A percentile compares a stretch with the other conserved stretches of the same genome.
Evolutionary conservation across 2,888 invertebrate genomes (phyloP).

Genomic region (Adelphocoris suturalis): DNA sequence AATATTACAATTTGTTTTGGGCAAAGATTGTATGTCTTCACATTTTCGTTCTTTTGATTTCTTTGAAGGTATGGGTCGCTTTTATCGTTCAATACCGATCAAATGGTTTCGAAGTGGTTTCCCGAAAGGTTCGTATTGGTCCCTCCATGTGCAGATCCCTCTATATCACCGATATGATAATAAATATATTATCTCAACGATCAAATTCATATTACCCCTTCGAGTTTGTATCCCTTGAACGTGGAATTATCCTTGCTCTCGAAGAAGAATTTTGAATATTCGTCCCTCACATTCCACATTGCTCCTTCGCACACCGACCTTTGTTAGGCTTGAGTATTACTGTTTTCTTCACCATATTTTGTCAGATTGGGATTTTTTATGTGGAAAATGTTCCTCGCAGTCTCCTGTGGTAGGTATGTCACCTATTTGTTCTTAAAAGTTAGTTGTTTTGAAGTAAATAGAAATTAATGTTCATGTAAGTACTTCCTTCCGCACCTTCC

Average conservation of each 20-base stretch:
- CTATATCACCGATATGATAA: no score
- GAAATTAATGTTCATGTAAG: no score
- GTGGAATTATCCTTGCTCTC: not conserved
- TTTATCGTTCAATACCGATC: slow-evolving; percentile 68
- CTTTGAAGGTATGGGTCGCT: slow-evolving; percentile 64
- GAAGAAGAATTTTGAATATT: not conserved
- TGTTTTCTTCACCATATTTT: no score
- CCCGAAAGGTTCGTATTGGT: slow-evolving; percentile 65
- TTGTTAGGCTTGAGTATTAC: no score
- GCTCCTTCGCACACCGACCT: not conserved
- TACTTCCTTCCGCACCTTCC: no score
- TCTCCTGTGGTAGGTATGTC: no score
- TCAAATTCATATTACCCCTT: not conserved
- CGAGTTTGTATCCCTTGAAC: no score
- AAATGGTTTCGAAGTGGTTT: slow-evolving; percentile 65
- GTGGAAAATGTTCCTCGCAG: no score
- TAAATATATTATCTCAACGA: not conserved
- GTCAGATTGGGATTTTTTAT: no score
- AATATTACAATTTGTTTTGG: not conserved
- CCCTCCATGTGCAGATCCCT: not conserved
- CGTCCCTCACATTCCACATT: not conserved
- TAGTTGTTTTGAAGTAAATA: no score
- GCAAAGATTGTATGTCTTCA: not conserved
- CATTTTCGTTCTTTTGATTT: not conserved
- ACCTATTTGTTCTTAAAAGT: no score